phyloP scores from a whole-genome alignment of 2,888 invertebrate genomes.

The Cheiracanthium punctorium region DNA sequence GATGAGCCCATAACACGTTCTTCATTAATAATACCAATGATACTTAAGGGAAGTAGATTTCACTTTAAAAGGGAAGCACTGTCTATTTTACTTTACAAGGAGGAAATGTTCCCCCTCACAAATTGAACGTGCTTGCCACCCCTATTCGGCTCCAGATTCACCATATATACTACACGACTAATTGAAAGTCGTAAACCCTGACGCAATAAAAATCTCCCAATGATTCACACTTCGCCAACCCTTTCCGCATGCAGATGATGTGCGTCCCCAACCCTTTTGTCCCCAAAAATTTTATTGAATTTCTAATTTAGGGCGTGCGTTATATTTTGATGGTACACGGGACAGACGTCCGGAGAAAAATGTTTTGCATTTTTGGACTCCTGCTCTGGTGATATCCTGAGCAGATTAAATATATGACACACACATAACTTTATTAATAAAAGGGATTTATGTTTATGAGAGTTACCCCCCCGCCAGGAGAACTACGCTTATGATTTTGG shows the following conservation, averaged over 20 bases:
- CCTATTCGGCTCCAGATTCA: neutral
- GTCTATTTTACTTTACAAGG: neutral
- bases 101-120: neutral
- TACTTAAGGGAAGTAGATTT: neutral
- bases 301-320: neutral
- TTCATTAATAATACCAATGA: neutral
- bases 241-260: neutral
- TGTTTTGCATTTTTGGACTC: neutral
- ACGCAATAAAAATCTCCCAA: neutral
- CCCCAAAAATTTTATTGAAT: constrained; percentile 10
- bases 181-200: neutral
- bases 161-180: neutral
- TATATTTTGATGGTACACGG: neutral
- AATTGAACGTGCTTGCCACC: neutral
- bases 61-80: neutral
- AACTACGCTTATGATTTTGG: no score
- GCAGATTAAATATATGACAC: neutral
- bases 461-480: no score
- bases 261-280: neutral
- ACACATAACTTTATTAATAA: neutral
- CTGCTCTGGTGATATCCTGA: neutral
- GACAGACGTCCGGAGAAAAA: neutral
- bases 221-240: neutral
- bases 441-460: neutral
- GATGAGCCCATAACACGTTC: neutral